Conservation (phyloP, 2,888 invertebrate genomes). For the Malthinus seriepunctatus region DNA sequence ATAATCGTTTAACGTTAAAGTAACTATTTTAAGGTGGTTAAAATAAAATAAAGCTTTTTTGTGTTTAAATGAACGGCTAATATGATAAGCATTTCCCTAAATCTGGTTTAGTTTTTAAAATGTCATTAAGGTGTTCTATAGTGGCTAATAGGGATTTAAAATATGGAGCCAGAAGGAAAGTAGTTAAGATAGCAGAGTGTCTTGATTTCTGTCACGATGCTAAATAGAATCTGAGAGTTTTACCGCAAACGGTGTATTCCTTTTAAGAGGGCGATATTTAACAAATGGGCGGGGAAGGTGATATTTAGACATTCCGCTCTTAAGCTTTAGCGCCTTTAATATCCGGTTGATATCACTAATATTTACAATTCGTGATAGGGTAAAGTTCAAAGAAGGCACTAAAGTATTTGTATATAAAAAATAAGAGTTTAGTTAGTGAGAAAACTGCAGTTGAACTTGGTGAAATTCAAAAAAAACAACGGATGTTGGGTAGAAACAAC, state of each 20-base stretch:
- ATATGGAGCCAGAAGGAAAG: conserved; percentile 37
- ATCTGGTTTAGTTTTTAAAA: conserved; percentile 26
- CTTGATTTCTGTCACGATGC: conserved; percentile 46
- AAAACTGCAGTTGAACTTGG: no score
- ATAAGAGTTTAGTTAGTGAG: no score
- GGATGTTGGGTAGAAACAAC: no score
- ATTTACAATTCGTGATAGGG: no score
- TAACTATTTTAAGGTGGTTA: conserved; percentile 7
- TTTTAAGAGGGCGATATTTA: no score
- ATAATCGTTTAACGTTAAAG: conserved; percentile 1
- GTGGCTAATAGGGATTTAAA: conserved; percentile 28
- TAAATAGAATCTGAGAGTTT: conserved; percentile 36
- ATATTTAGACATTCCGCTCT: no score
- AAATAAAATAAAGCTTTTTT: conserved; percentile 15
- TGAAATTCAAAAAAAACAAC: no score
- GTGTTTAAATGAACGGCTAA: conserved; percentile 10
- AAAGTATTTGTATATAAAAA: no score
- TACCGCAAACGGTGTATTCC: not conserved
- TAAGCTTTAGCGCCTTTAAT: no score
- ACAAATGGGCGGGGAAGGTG: no score
- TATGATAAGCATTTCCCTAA: conserved; percentile 25
- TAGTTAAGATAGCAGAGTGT: conserved; percentile 44
- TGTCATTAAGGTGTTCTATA: conserved; percentile 27
- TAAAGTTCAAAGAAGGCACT: no score
- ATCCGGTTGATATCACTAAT: no score